Base-by-base conservation (phyloP, 92 coral and sea anemone species). In the Virgularia gustaviana region DNA sequence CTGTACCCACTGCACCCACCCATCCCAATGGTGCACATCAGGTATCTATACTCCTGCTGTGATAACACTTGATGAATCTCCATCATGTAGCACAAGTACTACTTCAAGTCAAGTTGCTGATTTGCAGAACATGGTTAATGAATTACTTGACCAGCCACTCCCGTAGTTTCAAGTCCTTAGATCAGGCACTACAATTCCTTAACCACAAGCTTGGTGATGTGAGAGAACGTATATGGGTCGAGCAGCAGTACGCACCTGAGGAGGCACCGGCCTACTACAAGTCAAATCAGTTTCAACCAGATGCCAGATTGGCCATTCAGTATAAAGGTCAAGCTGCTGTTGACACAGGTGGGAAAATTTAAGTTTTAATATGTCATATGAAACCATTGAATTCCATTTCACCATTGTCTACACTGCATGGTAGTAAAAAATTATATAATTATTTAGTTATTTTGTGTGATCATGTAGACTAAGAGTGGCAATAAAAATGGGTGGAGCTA, bases 241-340 rank as follows among this genome's bases (percentile, higher is more conserved):
- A 43, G n/a, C 51, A 43, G 51, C 13, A 20, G 13, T 1, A 4
- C 20, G 51, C 20, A 1, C 20, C 20, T 43, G 51, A 43, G 20
- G 51, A 43, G 20, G 51, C 51, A 43, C 51, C 20, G 13, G 51
- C 51, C 0, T 43, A 43, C 20, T 43, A 43, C 51, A 43, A 43
- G 51, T 43, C 51, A 1, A 20, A 16, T 2, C n/a, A 43, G n/a
- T 43, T 43, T 43, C 51, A 43, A 43, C 51, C 51, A 43, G 13
- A 43, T 43, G 51, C 51, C 51, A 82, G 75, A 7, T 12, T 86
- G 36, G 66, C 78, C 71, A 51, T 77, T 38, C 31, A 55, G 6
- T 84, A 19, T 49, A 6, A 10, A 36, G 82, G 78, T 9, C 78
- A 72, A 43, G 75, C 85, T 42, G 90, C 84, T 12, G 52, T 82